These are phyloP conservation scores for Scytalopus superciliaris DNA, from an alignment of 2,113 vertebrate genomes.

Conservation along the genomic window DNA sequence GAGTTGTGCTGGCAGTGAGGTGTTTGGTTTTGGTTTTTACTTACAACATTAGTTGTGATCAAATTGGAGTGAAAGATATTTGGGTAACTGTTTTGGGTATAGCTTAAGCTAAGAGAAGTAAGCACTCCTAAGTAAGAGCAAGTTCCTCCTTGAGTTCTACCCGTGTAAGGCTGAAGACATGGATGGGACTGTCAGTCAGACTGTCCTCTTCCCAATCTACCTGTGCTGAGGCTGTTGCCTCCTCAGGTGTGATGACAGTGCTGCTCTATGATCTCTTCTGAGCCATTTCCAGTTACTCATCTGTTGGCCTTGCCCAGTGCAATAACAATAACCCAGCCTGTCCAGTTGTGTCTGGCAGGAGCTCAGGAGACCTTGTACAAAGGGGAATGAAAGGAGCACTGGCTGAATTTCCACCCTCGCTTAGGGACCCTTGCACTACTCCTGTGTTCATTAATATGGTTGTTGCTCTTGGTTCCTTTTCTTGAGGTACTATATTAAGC, in stretches of 20 bases:
- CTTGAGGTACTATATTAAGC: neutral
- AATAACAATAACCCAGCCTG: neutral
- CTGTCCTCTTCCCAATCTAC: neutral
- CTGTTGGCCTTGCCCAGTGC: neutral
- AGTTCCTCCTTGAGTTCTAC: neutral
- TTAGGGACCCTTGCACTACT: neutral
- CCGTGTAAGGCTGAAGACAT: neutral
- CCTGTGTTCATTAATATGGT: neutral
- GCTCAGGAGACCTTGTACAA: rapidly evolving
- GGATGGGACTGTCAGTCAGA: neutral
- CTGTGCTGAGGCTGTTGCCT: neutral
- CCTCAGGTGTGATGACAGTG: neutral
- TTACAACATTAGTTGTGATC: neutral
- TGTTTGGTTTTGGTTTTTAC: neutral
- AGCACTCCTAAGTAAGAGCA: neutral
- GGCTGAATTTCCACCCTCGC: neutral
- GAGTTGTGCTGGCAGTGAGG: neutral
- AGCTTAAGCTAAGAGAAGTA: neutral
- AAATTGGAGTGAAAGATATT: neutral
- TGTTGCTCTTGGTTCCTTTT: neutral
- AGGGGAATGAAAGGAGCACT: neutral
- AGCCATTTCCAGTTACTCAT: neutral
- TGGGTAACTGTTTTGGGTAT: neutral
- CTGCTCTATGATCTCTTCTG: neutral
- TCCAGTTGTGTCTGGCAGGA: neutral